A percentile compares a stretch with the other conserved stretches of the same genome.
Conservation (phyloP, 2,888 invertebrate species). For the Bimastos eiseni region DNA sequence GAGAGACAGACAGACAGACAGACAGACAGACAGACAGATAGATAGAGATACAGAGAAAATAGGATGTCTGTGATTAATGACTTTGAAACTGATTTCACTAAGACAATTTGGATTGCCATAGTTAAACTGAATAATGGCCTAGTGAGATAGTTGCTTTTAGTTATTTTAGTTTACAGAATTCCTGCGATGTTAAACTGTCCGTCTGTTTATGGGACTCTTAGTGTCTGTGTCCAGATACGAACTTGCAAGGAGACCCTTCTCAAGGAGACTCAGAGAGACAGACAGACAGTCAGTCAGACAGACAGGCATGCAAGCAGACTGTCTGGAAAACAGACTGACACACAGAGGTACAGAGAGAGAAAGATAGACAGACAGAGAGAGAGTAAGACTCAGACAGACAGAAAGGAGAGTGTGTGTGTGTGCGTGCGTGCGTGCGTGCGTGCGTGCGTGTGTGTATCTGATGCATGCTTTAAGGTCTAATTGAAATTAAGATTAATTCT, state of each 20-base stretch:
- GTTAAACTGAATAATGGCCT: no score
- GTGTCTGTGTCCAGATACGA: background rate
- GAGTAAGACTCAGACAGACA: background rate
- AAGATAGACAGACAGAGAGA: no score
- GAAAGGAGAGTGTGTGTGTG: background rate
- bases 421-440: background rate
- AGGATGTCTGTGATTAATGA: no score
- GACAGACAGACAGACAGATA: no score
- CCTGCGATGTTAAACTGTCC: background rate
- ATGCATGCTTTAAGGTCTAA: background rate
- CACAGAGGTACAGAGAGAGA: background rate
- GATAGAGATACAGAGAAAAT: no score
- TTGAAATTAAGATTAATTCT: background rate
- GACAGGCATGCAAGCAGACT: background rate
- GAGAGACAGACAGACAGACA: no score
- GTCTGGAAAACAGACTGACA: no score
- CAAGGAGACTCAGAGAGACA: background rate
- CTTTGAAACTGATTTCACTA: no score
- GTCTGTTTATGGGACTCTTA: background rate
- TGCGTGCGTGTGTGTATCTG: no score
- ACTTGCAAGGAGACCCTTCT: background rate
- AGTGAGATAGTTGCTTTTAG: background rate
- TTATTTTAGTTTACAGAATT: background rate
- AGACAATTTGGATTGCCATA: no score
- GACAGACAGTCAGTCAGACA: background rate